Conservation (phyloP, 2,888 invertebrate species). For the Leptodirus hochenwartii region DNA sequence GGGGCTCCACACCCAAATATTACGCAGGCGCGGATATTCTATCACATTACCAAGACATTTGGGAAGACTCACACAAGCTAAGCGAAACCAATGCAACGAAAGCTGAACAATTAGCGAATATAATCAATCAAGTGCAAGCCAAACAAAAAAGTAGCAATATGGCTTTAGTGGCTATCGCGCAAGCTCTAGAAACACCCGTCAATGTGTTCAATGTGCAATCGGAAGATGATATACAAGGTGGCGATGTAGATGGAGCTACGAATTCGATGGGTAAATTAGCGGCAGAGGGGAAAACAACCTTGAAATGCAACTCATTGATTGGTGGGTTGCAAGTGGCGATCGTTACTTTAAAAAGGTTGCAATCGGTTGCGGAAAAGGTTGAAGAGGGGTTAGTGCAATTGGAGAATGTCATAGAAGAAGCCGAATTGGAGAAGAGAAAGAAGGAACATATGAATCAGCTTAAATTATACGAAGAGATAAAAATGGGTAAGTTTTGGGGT, state of each 20-base stretch:
- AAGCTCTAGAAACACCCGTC: too few species aligned
- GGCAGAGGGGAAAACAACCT: too few species aligned
- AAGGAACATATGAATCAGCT: slow-evolving; percentile 53
- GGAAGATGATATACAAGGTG: too few species aligned
- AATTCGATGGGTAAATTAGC: too few species aligned
- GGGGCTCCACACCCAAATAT: slow-evolving; percentile 23
- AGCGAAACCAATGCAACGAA: slow-evolving; percentile 49
- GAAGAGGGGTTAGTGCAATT: slow-evolving; percentile 44
- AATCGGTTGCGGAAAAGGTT: too few species aligned
- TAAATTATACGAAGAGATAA: slow-evolving; percentile 49
- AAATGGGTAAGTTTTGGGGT: slow-evolving; percentile 34
- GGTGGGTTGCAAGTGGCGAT: too few species aligned
- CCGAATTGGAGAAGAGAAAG: slow-evolving; percentile 51
- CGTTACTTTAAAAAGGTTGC: too few species aligned
- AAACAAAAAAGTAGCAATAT: too few species aligned
- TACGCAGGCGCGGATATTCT: slow-evolving; percentile 51
- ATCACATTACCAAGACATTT: slow-evolving; percentile 50
- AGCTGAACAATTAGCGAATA: slow-evolving; percentile 33
- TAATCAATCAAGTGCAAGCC: slow-evolving; percentile 28
- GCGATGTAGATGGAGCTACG: too few species aligned
- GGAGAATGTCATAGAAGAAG: slow-evolving; percentile 48
- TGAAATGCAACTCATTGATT: too few species aligned
- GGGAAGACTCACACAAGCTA: slow-evolving; percentile 49
- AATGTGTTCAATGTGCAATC: too few species aligned
- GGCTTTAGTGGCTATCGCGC: too few species aligned